Evolutionary conservation across 2,797 vertebrate species (phyloP).

Genomic region (Gymnodraco acuticeps): DNA sequence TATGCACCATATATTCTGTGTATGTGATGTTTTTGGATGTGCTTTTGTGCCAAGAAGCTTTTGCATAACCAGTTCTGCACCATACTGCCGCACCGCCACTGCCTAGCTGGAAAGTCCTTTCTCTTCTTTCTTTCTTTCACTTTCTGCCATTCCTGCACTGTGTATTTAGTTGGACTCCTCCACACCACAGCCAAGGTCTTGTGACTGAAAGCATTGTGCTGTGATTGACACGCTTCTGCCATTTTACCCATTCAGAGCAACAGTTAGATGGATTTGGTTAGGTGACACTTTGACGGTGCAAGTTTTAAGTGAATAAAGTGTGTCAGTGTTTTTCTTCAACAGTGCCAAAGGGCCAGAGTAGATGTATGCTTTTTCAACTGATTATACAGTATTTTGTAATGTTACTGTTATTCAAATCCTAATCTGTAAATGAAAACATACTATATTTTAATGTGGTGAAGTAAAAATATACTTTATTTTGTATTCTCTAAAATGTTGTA

Average conservation of each 20-base stretch:
- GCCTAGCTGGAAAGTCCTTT: conserved; percentile 60
- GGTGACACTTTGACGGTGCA: not conserved
- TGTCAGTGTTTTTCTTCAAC: not conserved
- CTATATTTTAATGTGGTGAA: not conserved
- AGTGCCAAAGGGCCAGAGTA: not conserved
- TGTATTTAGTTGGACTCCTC: not conserved
- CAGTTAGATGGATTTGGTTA: not conserved
- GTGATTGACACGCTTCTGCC: not conserved
- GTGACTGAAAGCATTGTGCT: conserved; percentile 9
- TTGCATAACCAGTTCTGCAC: conserved; percentile 23
- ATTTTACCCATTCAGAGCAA: not conserved
- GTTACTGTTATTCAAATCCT: too few relatives aligned
- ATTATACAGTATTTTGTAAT: too few relatives aligned
- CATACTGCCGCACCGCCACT: not conserved
- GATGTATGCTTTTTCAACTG: too few relatives aligned
- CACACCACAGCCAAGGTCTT: conserved; percentile 15
- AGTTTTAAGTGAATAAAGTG: not conserved
- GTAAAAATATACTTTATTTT: not conserved
- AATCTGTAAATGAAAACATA: too few relatives aligned
- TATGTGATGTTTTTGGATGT: fast-evolving
- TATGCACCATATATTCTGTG: fast-evolving
- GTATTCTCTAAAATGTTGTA: not conserved
- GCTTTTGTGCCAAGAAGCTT: fast-evolving
- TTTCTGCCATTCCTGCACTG: conserved; percentile 40
- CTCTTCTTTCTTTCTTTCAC: conserved; percentile 66